Evolutionary conservation across 2,113 vertebrate species (phyloP), one percentile per base, ranked within the genome.

Genomic region (Grus americana): DNA sequence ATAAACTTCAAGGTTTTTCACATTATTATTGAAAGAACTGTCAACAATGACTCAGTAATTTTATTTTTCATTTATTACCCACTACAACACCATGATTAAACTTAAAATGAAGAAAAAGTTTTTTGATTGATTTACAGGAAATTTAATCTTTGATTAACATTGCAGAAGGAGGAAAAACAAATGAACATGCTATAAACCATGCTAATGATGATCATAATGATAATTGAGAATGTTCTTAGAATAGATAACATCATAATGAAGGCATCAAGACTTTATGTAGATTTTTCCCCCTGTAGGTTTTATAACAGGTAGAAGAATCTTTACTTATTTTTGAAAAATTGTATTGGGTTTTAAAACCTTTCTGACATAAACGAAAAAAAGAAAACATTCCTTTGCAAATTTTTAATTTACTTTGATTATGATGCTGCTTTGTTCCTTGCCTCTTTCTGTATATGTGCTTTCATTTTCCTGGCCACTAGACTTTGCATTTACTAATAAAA

Each of bases 141-240:
- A 94, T 91, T 74, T 92, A 91, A 91, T 96, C 47, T 93, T 81
- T 92, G 86, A 93, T 94, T 94, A 96, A 85, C 65, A 91, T 92
- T 94, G 66, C 61, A 93, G 67, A 93, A 94, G 12, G 40, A 84
- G 21, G 15, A 84, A 94, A 96, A 96, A 67, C 87, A 94, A 95
- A 94, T 68, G 86, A 95, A 85, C 57, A 87, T 65, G 72, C 88
- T 94, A 89, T 85, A 86, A 96, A 96, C 86, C 70, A 70, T 72
- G 76, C 49, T 93, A 95, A 94, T 91, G 65, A 89, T 93, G 34
- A 94, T 94, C 82, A 84, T 79, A 94, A 91, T 91, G 52, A 68
- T 94, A 95, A 93, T 72, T 92, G 55, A 90, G 47, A 90, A 84
- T 92, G 24, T 81, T 95, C 73, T 93, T 91, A 61, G 88, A 91